These are phyloP conservation scores for Invenusta paracnida DNA, from an alignment of 2,888 invertebrate genomes.

Conservation along the genomic window DNA sequence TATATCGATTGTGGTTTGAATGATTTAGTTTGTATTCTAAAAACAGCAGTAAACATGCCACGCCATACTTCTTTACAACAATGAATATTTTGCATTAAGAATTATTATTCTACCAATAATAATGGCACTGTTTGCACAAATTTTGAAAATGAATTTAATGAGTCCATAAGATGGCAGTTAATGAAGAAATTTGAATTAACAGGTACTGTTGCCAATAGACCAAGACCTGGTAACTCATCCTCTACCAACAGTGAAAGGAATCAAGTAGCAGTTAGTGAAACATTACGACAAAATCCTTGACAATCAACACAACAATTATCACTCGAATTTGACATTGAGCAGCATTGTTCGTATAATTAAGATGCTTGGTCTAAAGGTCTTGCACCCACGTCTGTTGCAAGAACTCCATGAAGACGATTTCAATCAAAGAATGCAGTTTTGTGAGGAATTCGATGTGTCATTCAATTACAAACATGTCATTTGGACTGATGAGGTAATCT, in stretches of 20 bases:
- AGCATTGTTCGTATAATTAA: slow-evolving; percentile 27
- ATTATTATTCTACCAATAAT: no score
- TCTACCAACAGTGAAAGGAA: not conserved
- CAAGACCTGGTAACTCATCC: not conserved
- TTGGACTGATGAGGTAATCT: slow-evolving; percentile 37
- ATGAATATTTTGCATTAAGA: no score
- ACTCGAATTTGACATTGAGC: not conserved
- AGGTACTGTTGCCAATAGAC: not conserved
- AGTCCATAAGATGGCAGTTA: not conserved
- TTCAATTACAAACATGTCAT: slow-evolving; percentile 33
- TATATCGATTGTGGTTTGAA: no score
- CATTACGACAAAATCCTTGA: not conserved
- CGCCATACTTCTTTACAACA: no score
- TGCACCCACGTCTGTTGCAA: not conserved
- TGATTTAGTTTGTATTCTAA: no score
- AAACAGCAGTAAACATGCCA: no score
- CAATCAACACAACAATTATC: not conserved
- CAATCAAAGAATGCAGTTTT: slow-evolving; percentile 18
- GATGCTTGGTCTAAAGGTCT: slow-evolving; percentile 16
- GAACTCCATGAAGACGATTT: not conserved
- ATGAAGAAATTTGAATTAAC: not conserved
- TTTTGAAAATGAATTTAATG: no score
- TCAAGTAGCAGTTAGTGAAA: not conserved
- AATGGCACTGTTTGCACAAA: no score
- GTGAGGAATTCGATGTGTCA: slow-evolving; percentile 14